These are phyloP conservation scores for Charina bottae DNA, from an alignment of 2,113 vertebrate genomes.

Conservation along the genomic window DNA sequence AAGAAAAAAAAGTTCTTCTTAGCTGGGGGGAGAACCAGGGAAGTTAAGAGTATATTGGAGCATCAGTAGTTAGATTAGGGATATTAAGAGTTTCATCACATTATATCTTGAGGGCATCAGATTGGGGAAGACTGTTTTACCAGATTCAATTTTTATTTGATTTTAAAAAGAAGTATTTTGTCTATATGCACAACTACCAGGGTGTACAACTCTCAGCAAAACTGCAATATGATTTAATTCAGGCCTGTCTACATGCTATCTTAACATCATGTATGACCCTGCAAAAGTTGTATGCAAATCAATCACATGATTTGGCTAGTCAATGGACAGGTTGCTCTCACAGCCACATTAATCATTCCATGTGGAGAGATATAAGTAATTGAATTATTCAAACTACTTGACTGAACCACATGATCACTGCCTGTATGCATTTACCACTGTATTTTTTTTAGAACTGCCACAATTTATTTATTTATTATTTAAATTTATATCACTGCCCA, in stretches of 20 bases:
- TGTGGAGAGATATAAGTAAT: neutral
- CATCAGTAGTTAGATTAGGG: neutral
- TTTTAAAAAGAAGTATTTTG: neutral
- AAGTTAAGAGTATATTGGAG: neutral
- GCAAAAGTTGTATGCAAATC: neutral
- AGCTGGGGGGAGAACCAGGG: neutral
- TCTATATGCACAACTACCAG: neutral
- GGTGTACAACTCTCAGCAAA: neutral
- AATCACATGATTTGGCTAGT: neutral
- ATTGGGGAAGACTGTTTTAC: neutral
- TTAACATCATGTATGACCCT: neutral
- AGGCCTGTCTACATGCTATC: neutral
- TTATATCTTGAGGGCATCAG: neutral
- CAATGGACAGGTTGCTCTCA: neutral
- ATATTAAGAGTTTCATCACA: neutral
- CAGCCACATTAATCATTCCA: neutral
- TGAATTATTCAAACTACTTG: neutral
- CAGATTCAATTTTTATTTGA: neutral
- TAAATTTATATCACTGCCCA: no score
- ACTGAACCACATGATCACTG: neutral
- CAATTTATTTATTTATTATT: no score
- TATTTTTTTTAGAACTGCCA: neutral
- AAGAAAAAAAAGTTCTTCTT: neutral
- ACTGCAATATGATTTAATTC: neutral
- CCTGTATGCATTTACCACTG: neutral